Evolutionary conservation across 92 coral and sea anemone species (phyloP).

Genomic region (Zoanthus solanderi): DNA sequence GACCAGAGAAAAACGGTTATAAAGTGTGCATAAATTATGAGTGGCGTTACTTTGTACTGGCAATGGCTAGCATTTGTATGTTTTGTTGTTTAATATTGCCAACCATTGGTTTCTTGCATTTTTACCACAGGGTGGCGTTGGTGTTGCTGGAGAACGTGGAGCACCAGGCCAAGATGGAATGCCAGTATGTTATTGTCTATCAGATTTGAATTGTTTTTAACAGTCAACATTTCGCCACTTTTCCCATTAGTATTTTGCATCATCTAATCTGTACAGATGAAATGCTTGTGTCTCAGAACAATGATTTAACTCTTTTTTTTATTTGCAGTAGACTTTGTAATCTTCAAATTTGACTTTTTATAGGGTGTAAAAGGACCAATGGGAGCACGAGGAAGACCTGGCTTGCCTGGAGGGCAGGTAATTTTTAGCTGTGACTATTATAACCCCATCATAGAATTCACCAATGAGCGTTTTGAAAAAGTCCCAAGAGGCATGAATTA

Average conservation of each 20-base stretch:
- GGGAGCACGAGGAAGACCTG: constrained; percentile 22
- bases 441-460: background rate
- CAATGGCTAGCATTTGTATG: too few relatives aligned
- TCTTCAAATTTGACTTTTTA: background rate
- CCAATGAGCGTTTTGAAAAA: too few relatives aligned
- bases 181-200: constrained; percentile 2
- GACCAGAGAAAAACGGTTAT: too few relatives aligned
- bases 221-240: too few relatives aligned
- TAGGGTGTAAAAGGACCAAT: constrained; percentile 27
- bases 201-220: background rate
- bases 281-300: too few relatives aligned
- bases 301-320: background rate
- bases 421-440: background rate
- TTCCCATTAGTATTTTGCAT: too few relatives aligned
- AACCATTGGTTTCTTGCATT: background rate
- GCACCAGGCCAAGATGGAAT: constrained; percentile 36
- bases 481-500: too few relatives aligned
- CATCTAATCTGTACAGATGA: too few relatives aligned
- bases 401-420: constrained; percentile 16
- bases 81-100: too few relatives aligned
- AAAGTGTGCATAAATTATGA: too few relatives aligned
- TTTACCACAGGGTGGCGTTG: constrained; percentile 10
- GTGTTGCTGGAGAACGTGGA: constrained; percentile 21
- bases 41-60: too few relatives aligned
- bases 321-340: background rate